Conservation (phyloP, 2,113 vertebrate species). For the Vulpes ferrilata region DNA sequence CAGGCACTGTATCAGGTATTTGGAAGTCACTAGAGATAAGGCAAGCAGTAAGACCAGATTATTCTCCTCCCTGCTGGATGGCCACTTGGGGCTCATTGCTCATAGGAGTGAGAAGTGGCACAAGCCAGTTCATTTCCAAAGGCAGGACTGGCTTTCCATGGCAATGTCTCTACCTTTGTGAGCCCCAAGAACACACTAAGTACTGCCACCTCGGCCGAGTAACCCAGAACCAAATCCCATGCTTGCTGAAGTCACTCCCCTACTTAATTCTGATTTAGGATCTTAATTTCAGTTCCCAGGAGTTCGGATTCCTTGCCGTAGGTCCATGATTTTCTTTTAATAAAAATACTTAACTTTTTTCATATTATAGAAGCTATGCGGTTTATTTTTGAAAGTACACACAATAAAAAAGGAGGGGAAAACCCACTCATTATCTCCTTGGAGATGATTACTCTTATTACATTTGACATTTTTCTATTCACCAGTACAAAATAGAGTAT, state of each 20-base stretch:
- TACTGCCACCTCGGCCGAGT: neutral
- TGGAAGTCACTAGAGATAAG: neutral
- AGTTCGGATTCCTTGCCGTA: neutral
- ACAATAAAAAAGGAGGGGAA: neutral
- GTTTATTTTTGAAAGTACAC: neutral
- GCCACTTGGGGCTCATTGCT: neutral
- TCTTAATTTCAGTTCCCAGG: neutral
- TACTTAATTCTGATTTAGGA: neutral
- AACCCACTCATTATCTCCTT: neutral
- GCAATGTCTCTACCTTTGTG: neutral
- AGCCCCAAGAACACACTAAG: neutral
- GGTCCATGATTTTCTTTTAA: neutral
- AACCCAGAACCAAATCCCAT: neutral
- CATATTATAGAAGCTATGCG: neutral
- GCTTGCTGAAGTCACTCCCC: neutral
- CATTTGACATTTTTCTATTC: neutral
- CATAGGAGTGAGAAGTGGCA: neutral
- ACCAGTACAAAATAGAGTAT: neutral
- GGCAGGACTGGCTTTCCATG: neutral
- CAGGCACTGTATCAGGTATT: neutral
- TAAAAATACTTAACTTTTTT: neutral
- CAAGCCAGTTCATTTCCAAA: too few species aligned
- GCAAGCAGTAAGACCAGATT: neutral
- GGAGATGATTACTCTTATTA: neutral
- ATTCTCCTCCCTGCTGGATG: neutral